Evolutionary conservation across 1,140 invertebrate genomes (phyloP).

Genomic region (Ceratina japonica): DNA sequence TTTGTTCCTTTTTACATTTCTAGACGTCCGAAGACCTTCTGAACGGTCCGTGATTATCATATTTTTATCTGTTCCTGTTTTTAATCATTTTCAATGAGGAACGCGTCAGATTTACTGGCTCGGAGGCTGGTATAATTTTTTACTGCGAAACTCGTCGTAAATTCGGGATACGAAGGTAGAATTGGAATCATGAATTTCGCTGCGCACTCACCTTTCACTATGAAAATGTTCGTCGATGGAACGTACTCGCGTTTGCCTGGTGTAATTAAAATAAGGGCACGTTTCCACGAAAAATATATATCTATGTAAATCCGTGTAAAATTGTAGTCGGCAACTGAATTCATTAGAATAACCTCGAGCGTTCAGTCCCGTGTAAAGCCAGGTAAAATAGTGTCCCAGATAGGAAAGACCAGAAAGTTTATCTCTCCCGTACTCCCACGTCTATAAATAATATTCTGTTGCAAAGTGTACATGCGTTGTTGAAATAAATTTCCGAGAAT

Average conservation of each 20-base stretch:
- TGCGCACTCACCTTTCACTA: neutral
- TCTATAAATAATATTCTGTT: constrained; percentile 44
- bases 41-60: too few species aligned
- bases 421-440: constrained; percentile 16
- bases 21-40: neutral
- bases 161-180: too few species aligned
- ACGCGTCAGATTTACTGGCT: too few species aligned
- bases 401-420: constrained; percentile 47
- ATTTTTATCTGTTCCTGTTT: neutral
- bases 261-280: constrained; percentile 28
- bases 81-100: too few species aligned
- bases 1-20: neutral
- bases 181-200: neutral
- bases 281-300: constrained; percentile 19
- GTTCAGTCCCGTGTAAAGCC: constrained; percentile 26
- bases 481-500: constrained; percentile 31
- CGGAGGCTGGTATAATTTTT: too few species aligned
- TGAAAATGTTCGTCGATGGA: constrained; percentile 6
- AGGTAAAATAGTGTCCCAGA: constrained; percentile 38
- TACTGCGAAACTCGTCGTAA: too few species aligned
- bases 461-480: constrained; percentile 1
- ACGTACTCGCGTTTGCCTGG: too few species aligned
- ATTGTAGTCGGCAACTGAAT: constrained; percentile 23
- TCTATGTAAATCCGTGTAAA: constrained; percentile 27
- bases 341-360: constrained; percentile 45